Percentiles rank a stretch among this genome's conserved stretches.
Evolutionary conservation across 2,888 invertebrate genomes (phyloP).

Genomic region (Petrolisthes cinctipes): DNA sequence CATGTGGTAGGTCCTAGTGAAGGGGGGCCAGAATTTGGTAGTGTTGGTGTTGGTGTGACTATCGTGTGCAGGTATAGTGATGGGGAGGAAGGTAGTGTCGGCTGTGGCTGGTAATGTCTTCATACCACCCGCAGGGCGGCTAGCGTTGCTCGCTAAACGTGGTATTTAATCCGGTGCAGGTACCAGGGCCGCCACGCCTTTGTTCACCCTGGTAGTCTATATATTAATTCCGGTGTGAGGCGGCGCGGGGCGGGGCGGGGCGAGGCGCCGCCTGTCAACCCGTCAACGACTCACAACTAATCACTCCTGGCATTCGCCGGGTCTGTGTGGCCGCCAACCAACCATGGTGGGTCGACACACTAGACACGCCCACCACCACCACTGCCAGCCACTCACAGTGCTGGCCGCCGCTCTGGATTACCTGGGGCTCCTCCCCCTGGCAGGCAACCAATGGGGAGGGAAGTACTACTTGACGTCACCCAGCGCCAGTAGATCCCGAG

Average conservation of each 20-base stretch:
- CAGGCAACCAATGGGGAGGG: conserved; percentile 52
- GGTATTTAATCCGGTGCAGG: conserved; percentile 55
- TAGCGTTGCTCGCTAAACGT: conserved; percentile 42
- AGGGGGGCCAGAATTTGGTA: not conserved
- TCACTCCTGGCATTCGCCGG: conserved; percentile 65
- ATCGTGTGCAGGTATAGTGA: too few relatives aligned
- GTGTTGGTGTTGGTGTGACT: too few relatives aligned
- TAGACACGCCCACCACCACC: conserved; percentile 23
- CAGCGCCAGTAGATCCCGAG: conserved; percentile 58
- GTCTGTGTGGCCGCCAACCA: conserved; percentile 37
- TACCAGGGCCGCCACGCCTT: conserved; percentile 40
- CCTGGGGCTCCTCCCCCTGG: conserved; percentile 48
- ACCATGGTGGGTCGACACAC: conserved; percentile 27
- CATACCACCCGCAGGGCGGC: conserved; percentile 36
- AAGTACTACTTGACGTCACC: conserved; percentile 55
- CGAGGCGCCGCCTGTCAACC: conserved; percentile 52
- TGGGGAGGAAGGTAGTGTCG: too few relatives aligned
- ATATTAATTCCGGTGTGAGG: conserved; percentile 12
- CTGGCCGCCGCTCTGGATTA: conserved; percentile 40
- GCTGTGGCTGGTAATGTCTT: conserved; percentile 33
- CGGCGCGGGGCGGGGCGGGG: conserved; percentile 40
- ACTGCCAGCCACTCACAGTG: conserved; percentile 28
- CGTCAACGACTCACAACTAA: conserved; percentile 62
- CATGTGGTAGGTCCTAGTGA: conserved; percentile 1
- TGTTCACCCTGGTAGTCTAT: conserved; percentile 53